A percentile compares a stretch with the other conserved stretches of the same genome.
phyloP scores from a whole-genome alignment of 2,888 invertebrate genomes.

The Parthenolecanium corni region DNA sequence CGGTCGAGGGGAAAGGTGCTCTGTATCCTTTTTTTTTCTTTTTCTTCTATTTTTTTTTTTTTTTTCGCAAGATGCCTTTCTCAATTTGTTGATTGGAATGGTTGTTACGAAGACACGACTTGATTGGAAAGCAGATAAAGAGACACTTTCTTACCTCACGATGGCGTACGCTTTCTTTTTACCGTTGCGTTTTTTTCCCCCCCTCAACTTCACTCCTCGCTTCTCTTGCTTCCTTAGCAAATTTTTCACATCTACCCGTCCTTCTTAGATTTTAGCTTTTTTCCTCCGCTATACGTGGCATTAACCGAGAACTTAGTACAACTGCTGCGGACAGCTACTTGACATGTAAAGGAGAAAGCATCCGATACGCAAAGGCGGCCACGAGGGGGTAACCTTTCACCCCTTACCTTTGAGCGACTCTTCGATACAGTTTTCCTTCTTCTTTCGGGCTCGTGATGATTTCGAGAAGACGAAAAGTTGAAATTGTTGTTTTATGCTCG shows the following conservation, averaged over 20 bases:
- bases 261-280: no score
- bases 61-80: constrained; percentile 13
- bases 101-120: constrained; percentile 20
- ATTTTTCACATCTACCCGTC: no score
- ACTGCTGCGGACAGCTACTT: constrained; percentile 25
- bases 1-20: neutral
- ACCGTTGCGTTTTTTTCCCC: no score
- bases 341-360: constrained; percentile 13
- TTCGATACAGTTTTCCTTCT: no score
- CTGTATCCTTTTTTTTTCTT: no score
- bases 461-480: no score
- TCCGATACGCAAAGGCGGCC: neutral
- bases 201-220: neutral
- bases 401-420: no score
- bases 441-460: no score
- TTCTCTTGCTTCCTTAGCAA: neutral
- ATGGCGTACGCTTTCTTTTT: neutral
- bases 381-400: no score
- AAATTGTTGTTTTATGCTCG: no score
- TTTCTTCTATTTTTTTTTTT: no score
- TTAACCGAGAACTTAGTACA: neutral
- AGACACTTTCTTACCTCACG: constrained; percentile 18
- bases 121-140: constrained; percentile 25
- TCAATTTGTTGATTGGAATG: constrained; percentile 23
- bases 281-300: neutral